Percentiles rank a stretch among this genome's conserved stretches.
These are phyloP conservation scores for Euphysa ruthae DNA, from an alignment of 30 jellyfish, hydroid and myxozoan species.

Conservation along the genomic window DNA sequence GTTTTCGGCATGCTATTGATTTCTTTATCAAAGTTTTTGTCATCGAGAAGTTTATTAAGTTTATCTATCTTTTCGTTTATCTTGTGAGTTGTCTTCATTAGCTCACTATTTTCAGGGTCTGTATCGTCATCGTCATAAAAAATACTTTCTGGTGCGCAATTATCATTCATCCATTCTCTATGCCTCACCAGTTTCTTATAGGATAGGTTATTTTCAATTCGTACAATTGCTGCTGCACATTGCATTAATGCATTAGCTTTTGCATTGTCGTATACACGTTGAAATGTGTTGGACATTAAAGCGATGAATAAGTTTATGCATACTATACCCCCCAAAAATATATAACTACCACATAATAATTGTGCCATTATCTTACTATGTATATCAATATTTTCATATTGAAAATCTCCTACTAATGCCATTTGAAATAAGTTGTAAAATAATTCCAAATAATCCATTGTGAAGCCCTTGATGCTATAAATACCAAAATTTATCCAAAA, in stretches of 20 bases:
- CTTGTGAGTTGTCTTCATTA: slow-evolving; percentile 66
- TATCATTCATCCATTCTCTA: slow-evolving; percentile 15
- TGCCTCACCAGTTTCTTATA: slow-evolving; percentile 32
- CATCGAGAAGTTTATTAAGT: not conserved
- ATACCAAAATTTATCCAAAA: slow-evolving; percentile 80
- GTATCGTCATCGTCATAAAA: slow-evolving; percentile 82
- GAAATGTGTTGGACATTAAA: slow-evolving; percentile 87
- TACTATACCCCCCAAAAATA: slow-evolving; percentile 72
- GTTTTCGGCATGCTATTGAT: not conserved
- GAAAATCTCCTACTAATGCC: slow-evolving; percentile 73
- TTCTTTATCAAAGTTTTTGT: not conserved
- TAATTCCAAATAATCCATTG: slow-evolving; percentile 40
- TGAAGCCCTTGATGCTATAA: slow-evolving; percentile 47
- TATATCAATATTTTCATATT: slow-evolving; percentile 35
- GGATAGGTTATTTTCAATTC: slow-evolving; percentile 39
- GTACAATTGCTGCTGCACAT: slow-evolving; percentile 67
- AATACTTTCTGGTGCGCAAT: slow-evolving; percentile 75
- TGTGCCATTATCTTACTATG: slow-evolving; percentile 59
- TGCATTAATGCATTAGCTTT: slow-evolving; percentile 87
- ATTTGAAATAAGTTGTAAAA: slow-evolving; percentile 64
- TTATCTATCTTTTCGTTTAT: slow-evolving; percentile 50
- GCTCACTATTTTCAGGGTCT: slow-evolving; percentile 46
- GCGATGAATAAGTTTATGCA: slow-evolving; percentile 88
- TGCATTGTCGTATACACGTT: slow-evolving; percentile 95
- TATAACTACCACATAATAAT: slow-evolving; percentile 67